These are phyloP conservation scores for Gallinago solitaria DNA, from an alignment of 2,797 vertebrate genomes.

Conservation along the genomic window DNA sequence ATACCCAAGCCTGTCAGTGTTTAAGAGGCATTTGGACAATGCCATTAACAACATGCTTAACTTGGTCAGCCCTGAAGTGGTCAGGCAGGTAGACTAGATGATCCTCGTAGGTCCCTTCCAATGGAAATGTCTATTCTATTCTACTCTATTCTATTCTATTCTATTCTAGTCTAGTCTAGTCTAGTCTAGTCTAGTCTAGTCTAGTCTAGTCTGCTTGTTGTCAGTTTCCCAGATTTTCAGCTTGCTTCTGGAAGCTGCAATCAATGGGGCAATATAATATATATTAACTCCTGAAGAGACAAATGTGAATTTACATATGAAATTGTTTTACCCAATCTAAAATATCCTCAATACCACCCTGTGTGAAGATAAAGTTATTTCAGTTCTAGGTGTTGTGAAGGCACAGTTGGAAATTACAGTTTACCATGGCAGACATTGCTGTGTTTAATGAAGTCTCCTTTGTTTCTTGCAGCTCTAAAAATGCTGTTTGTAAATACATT, in stretches of 20 bases:
- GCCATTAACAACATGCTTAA: not conserved
- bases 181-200: too few species aligned
- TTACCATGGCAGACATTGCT: not conserved
- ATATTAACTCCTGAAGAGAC: not conserved
- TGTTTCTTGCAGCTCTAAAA: not conserved
- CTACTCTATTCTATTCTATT: not conserved
- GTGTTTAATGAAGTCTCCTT: not conserved
- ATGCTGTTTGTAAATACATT: not conserved
- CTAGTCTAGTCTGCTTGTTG: not conserved
- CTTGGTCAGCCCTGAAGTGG: not conserved
- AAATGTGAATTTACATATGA: not conserved
- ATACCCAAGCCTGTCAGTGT: not conserved
- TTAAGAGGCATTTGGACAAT: not conserved
- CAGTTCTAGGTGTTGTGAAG: not conserved
- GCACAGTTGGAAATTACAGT: not conserved
- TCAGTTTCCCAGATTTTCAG: not conserved
- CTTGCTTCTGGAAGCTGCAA: not conserved
- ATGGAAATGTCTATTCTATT: not conserved
- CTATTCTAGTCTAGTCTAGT: not conserved
- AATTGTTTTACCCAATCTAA: not conserved
- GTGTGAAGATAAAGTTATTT: not conserved
- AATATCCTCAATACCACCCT: not conserved
- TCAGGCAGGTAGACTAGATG: not conserved
- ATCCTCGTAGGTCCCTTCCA: not conserved
- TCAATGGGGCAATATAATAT: not conserved